phyloP scores from a whole-genome alignment of 2,113 vertebrate genomes.

The Eretmochelys imbricata region DNA sequence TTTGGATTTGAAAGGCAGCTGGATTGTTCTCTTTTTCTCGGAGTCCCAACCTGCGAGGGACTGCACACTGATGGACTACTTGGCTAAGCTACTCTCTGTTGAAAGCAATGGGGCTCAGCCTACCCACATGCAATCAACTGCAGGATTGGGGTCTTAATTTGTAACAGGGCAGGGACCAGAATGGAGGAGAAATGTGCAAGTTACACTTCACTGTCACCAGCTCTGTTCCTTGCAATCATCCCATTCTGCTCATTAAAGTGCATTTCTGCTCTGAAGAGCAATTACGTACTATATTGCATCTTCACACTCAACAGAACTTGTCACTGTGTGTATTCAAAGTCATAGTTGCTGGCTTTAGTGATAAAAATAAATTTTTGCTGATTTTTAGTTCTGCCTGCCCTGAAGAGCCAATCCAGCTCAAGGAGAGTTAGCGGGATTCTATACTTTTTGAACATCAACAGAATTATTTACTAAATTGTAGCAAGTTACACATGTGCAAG shows the following conservation, averaged over 20 bases:
- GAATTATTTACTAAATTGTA: constrained; percentile 11
- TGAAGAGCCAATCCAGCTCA: neutral
- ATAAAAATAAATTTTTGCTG: neutral
- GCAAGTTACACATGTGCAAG: neutral
- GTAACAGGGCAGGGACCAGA: accelerated
- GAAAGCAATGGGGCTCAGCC: neutral
- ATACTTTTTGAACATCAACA: neutral
- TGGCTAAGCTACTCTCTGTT: accelerated
- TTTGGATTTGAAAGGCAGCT: neutral
- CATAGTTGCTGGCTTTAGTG: neutral
- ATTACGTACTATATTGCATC: neutral
- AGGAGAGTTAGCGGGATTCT: neutral
- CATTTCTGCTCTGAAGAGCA: neutral
- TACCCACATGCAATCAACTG: neutral
- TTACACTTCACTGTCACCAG: neutral
- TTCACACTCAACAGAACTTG: neutral
- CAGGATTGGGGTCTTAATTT: neutral
- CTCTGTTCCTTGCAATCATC: neutral
- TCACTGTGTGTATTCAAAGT: neutral
- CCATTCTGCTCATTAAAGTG: neutral
- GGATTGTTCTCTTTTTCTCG: neutral
- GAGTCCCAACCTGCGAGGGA: no score
- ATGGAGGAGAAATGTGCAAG: neutral
- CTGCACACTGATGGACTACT: accelerated
- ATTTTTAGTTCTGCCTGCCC: neutral